phyloP scores from a whole-genome alignment of 1,140 invertebrate genomes.

The Dinoponera quadriceps region DNA sequence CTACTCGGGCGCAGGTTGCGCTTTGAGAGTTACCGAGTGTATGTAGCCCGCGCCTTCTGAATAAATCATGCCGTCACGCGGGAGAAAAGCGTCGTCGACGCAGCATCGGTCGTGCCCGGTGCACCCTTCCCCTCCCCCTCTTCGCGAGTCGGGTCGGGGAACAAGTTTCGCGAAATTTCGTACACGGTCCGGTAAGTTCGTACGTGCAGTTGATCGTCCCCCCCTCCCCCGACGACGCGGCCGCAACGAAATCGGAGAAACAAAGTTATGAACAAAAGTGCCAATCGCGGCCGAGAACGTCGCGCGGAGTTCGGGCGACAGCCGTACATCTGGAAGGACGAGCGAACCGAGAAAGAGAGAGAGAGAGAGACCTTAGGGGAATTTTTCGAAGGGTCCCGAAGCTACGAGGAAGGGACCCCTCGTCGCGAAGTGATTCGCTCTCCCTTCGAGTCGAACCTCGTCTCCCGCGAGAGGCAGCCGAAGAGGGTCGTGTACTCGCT shows the following conservation, averaged over 20 bases:
- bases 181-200: conserved; percentile 42
- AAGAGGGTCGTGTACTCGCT: neutral
- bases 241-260: conserved; percentile 42
- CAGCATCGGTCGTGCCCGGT: neutral
- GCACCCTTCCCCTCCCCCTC: conserved; percentile 19
- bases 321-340: conserved; percentile 16
- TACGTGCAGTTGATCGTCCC: neutral
- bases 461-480: neutral
- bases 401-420: neutral
- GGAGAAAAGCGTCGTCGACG: conserved; percentile 27
- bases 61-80: conserved; percentile 46
- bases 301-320: conserved; percentile 9
- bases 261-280: conserved; percentile 45
- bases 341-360: neutral
- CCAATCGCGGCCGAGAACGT: conserved; percentile 23
- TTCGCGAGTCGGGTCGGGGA: neutral
- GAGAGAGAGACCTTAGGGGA: neutral
- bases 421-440: neutral
- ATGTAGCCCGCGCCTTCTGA: conserved; percentile 37
- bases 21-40: conserved; percentile 34
- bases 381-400: conserved; percentile 9
- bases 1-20: conserved; percentile 23
- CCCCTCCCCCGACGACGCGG: conserved; percentile 18
- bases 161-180: conserved; percentile 48
- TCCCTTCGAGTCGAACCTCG: conserved; percentile 16